A percentile compares a stretch with the other conserved stretches of the same genome.
These are phyloP conservation scores for Ramphastos sulfuratus DNA, from an alignment of 2,113 vertebrate species.

Conservation along the genomic window DNA sequence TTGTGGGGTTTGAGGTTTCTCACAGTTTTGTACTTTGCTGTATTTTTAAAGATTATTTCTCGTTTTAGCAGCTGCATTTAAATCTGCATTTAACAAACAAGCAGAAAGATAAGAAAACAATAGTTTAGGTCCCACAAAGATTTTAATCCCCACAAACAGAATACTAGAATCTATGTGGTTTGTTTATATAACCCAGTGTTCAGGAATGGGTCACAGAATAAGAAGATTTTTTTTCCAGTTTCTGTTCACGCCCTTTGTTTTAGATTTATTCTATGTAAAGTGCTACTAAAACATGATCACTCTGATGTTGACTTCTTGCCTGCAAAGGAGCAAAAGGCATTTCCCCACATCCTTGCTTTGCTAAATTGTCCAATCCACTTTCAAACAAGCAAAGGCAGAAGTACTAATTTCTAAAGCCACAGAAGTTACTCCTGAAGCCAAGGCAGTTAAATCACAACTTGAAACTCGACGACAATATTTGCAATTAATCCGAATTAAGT, in stretches of 20 bases:
- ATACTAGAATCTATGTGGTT: background rate
- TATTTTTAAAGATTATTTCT: background rate
- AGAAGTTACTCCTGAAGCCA: background rate
- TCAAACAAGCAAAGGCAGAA: background rate
- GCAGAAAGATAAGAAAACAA: background rate
- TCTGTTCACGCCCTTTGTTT: background rate
- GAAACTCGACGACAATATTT: background rate
- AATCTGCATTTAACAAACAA: background rate
- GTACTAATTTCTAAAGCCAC: background rate
- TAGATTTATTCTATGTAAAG: background rate
- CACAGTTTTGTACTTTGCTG: background rate
- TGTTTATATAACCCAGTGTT: background rate
- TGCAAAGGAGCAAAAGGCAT: background rate
- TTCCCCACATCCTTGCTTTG: background rate
- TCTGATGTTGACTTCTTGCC: background rate
- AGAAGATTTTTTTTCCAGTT: background rate
- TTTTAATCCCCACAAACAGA: background rate
- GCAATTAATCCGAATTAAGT: background rate
- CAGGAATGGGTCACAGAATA: background rate
- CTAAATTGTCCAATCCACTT: background rate
- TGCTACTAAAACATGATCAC: background rate
- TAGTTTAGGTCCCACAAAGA: background rate
- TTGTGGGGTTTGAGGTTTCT: background rate
- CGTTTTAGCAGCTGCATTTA: background rate
- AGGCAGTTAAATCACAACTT: background rate